Evolutionary conservation across 2,888 invertebrate species (phyloP).

Genomic region (Xylocampa areola): DNA sequence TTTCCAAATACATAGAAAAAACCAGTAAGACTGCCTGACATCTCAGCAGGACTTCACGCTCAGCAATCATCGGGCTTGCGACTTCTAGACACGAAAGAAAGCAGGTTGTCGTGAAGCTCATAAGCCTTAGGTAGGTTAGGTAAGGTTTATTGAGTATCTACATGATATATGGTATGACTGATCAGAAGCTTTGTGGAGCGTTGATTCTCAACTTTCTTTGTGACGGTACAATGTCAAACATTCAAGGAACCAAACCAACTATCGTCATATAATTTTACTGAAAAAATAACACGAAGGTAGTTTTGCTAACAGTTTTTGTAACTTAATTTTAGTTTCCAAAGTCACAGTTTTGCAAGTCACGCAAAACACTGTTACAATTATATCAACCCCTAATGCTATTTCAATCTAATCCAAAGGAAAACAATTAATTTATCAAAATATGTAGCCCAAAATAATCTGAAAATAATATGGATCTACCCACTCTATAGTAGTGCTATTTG

Average conservation of each 20-base stretch:
- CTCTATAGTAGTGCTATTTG: too few relatives aligned
- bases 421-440: neutral
- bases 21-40: too few relatives aligned
- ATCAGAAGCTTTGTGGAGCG: slow-evolving; percentile 15
- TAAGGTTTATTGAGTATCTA: too few relatives aligned
- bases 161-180: neutral
- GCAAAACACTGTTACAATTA: neutral
- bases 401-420: neutral
- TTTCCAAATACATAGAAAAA: too few relatives aligned
- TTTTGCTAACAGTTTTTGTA: neutral
- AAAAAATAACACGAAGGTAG: neutral
- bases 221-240: slow-evolving; percentile 1
- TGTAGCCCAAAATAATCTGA: neutral
- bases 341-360: slow-evolving; percentile 14
- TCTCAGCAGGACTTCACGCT: too few relatives aligned
- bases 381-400: slow-evolving; percentile 10
- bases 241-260: slow-evolving; percentile 1
- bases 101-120: slow-evolving; percentile 7
- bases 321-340: slow-evolving; percentile 8
- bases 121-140: slow-evolving; percentile 14
- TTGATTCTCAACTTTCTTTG: neutral
- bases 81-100: slow-evolving; percentile 11
- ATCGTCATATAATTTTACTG: neutral
- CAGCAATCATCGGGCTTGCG: too few relatives aligned
- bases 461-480: too few relatives aligned